phyloP scores from a whole-genome alignment of 2,888 invertebrate genomes.

The Napeogenes sylphis region DNA sequence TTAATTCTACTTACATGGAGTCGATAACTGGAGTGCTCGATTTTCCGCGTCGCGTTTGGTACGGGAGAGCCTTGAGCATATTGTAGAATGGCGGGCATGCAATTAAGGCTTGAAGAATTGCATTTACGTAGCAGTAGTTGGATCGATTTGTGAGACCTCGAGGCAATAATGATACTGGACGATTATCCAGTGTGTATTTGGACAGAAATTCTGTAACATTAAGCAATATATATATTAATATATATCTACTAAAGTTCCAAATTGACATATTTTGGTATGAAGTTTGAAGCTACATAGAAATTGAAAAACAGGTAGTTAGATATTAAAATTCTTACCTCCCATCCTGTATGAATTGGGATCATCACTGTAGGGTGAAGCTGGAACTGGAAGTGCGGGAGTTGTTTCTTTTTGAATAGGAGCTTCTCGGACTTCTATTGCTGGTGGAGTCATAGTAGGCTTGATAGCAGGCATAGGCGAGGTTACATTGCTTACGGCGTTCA shows the following conservation, averaged over 20 bases:
- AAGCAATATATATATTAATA: neutral
- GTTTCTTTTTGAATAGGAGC: constrained; percentile 47
- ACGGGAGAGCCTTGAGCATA: constrained; percentile 87
- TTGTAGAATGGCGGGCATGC: constrained; percentile 98
- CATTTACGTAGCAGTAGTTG: constrained; percentile 98
- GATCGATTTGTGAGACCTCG: constrained; percentile 94
- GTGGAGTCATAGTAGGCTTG: constrained; percentile 39
- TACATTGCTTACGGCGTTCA: constrained; percentile 50
- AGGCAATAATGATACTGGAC: constrained; percentile 88
- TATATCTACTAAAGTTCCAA: neutral
- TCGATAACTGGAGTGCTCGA: constrained; percentile 91
- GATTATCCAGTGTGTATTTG: constrained; percentile 86
- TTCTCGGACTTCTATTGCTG: constrained; percentile 41
- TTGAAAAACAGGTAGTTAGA: neutral
- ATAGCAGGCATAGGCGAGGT: constrained; percentile 37
- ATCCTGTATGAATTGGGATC: constrained; percentile 83
- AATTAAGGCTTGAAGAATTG: constrained; percentile 93
- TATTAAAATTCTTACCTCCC: constrained; percentile 77
- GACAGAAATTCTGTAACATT: constrained; percentile 83
- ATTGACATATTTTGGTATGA: neutral
- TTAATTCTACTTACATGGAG: constrained; percentile 85
- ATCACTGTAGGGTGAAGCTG: constrained; percentile 74
- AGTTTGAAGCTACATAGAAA: neutral
- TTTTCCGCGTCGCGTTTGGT: constrained; percentile 78
- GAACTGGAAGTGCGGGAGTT: constrained; percentile 58